Base-by-base conservation (phyloP, 2,797 vertebrate species). In the Halcyon leucocephala region DNA sequence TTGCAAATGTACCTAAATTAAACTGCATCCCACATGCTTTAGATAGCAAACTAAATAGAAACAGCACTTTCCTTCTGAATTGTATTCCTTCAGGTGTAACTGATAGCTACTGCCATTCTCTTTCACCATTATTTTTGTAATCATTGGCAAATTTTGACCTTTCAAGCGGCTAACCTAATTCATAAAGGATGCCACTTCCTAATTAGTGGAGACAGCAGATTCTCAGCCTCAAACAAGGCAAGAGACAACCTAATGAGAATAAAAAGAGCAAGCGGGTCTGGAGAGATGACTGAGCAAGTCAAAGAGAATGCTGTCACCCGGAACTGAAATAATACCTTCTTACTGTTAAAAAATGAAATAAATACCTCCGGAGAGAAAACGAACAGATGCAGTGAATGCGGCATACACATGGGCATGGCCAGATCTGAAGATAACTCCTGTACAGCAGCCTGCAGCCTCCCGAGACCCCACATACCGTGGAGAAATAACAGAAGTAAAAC, bases 111-210 rank as follows among this genome's bases (percentile, higher is more conserved):
- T 80, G 84, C 85, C 86, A 81, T 89, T 74, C 88, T 72, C 70
- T 70, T 95, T 84, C 70, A 77, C 51, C 14, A 20, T 95, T 93
- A 93, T 87, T 95, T 94, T 62, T 95, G 84, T 92, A 92, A 97
- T 96, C 94, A 86, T 57, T 93, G 90, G 92, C 72, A 95, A 95
- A 94, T 97, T 95, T 81, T 97, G 97, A 97, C 96, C 96, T 97
- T 97, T 97, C 93, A 94, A 95, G 95, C 82, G 86, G 95, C 90
- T 97, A 96, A 95, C 95, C 90, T 94, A 97, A 97, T 97, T 97
- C 90, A 89, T 86, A 97, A 92, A 95, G 90, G 90, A 96, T 89
- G 95, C 61, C 54, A 86, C 78, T 96, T 95, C 95, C 91, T 96
- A 96, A 97, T 96, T 97, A 96, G 94, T 5, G 12, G 88, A 96